Evolutionary conservation across 2,888 invertebrate species (phyloP).

Genomic region (Acholoe squamosa): DNA sequence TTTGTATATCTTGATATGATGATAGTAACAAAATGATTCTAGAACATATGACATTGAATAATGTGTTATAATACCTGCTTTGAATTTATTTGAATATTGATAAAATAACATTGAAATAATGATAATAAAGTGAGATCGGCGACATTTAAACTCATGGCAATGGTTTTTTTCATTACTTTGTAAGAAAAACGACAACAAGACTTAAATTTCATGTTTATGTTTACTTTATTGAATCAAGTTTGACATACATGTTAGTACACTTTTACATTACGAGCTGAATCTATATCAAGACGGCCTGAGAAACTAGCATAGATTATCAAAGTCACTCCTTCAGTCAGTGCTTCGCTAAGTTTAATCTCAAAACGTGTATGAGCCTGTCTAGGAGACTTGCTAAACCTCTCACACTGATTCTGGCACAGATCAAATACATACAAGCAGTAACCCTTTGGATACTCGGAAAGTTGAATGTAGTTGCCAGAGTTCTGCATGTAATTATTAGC

Average conservation of each 20-base stretch:
- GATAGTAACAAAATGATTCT: not conserved
- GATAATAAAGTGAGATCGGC: slow-evolving; percentile 15
- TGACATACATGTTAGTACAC: not conserved
- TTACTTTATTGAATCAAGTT: not conserved
- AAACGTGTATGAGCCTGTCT: slow-evolving; percentile 8
- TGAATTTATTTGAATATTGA: too few species aligned
- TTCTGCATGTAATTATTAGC: not conserved
- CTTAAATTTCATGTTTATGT: not conserved
- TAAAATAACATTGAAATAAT: too few species aligned
- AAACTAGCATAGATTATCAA: not conserved
- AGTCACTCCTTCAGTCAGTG: not conserved
- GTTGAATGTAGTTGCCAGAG: not conserved
- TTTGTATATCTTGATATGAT: not conserved
- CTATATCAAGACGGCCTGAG: not conserved
- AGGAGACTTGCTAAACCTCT: not conserved
- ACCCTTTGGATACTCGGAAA: not conserved
- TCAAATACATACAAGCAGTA: slow-evolving; percentile 32
- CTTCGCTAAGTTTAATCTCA: not conserved
- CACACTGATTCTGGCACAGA: not conserved
- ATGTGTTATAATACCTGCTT: too few species aligned
- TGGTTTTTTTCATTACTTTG: not conserved
- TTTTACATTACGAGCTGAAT: slow-evolving; percentile 22
- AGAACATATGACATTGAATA: not conserved
- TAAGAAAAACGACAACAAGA: not conserved
- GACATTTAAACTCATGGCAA: not conserved